A percentile compares a stretch with the other conserved stretches of the same genome.
Evolutionary conservation across 1,140 invertebrate species (phyloP).

Genomic region (Pantala flavescens): DNA sequence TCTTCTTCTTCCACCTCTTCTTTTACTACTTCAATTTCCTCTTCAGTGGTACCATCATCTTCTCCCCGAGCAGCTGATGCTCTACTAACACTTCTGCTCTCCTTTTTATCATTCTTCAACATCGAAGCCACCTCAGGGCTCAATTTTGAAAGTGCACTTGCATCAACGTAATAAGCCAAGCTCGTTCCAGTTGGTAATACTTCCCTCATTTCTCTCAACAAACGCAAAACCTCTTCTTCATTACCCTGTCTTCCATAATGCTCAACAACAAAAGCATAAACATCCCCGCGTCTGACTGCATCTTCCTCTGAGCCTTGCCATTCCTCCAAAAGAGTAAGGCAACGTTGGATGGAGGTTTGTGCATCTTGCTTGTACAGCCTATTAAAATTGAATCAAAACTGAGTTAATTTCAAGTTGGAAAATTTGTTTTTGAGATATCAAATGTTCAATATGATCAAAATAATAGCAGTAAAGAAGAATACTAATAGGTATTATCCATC

Average conservation of each 20-base stretch:
- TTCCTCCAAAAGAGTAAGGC: neutral
- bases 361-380: neutral
- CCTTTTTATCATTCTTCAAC: neutral
- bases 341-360: neutral
- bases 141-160: neutral
- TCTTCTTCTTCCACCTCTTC: neutral
- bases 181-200: neutral
- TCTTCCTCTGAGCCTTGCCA: neutral
- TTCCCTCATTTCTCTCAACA: neutral
- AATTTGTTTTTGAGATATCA: no score
- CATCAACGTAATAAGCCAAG: conserved; percentile 3
- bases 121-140: neutral
- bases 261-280: neutral
- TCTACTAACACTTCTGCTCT: neutral
- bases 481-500: no score
- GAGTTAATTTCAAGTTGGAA: no score
- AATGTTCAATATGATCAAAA: no score
- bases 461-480: no score
- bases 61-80: neutral
- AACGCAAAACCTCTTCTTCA: neutral
- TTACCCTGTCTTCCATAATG: neutral
- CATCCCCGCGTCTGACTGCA: neutral
- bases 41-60: neutral
- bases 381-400: neutral
- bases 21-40: neutral